Evolutionary conservation across 2,797 vertebrate genomes (phyloP).

Genomic region (Jordanella pulchra): DNA sequence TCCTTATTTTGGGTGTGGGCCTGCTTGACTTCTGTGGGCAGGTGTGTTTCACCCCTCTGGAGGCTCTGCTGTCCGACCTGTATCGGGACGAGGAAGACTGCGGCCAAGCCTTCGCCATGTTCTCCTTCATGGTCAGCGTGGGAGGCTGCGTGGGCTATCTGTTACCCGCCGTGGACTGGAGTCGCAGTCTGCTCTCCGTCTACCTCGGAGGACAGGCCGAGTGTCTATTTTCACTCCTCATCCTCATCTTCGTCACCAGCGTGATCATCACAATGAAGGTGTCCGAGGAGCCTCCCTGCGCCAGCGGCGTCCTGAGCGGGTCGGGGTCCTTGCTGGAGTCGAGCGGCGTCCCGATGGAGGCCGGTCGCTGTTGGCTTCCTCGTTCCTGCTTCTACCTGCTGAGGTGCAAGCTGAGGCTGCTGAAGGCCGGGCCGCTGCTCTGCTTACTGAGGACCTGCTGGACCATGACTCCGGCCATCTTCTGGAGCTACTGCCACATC

Average conservation of each 20-base stretch:
- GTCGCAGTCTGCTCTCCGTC: conserved; percentile 68
- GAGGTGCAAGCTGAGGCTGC: conserved; percentile 71
- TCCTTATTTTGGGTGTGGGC: conserved; percentile 83
- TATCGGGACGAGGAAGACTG: conserved; percentile 80
- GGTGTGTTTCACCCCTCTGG: conserved; percentile 82
- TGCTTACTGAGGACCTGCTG: conserved; percentile 80
- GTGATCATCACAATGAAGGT: conserved; percentile 83
- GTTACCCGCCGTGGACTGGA: conserved; percentile 82
- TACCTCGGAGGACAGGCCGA: conserved; percentile 78
- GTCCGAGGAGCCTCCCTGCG: conserved; percentile 68
- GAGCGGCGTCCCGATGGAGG: conserved; percentile 20
- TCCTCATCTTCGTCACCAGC: conserved; percentile 80
- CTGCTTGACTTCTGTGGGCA: conserved; percentile 85
- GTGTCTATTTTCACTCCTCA: conserved; percentile 82
- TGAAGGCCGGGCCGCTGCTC: conserved; percentile 73
- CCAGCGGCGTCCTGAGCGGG: conserved; percentile 5
- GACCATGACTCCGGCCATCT: conserved; percentile 80
- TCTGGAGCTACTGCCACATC: conserved; percentile 82
- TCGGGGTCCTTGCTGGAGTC: conserved; percentile 47
- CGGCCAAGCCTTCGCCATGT: conserved; percentile 82
- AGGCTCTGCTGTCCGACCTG: conserved; percentile 82
- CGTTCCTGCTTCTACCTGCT: conserved; percentile 74
- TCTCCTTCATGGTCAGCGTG: conserved; percentile 85
- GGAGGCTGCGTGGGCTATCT: conserved; percentile 84
- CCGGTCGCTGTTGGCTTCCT: conserved; percentile 49